phyloP scores from a whole-genome alignment of 1,140 invertebrate genomes.

The Psilanteris sp. region DNA sequence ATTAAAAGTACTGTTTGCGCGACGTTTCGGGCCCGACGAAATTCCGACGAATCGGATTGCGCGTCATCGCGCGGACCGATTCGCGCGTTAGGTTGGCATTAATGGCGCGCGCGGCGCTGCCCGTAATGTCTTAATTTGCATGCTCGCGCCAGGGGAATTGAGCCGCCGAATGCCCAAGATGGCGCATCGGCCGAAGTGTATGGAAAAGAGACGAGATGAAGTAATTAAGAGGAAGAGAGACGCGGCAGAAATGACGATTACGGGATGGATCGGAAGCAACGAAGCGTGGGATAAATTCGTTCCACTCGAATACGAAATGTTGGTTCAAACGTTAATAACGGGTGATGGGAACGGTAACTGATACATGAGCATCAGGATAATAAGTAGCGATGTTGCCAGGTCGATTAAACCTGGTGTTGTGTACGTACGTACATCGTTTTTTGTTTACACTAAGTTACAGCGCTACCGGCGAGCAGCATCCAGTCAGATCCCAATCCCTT shows the following conservation, averaged over 20 bases:
- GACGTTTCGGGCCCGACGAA: no score
- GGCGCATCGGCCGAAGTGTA: constrained; percentile 6
- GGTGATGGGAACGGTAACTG: constrained; percentile 37
- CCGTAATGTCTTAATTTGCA: constrained; percentile 67
- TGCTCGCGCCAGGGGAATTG: constrained; percentile 31
- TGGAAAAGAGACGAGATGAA: constrained; percentile 25
- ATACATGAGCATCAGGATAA: constrained; percentile 61
- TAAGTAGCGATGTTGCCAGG: constrained; percentile 71
- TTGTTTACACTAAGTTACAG: constrained; percentile 70
- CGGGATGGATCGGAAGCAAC: constrained; percentile 39
- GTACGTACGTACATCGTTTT: constrained; percentile 62
- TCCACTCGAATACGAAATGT: constrained; percentile 30
- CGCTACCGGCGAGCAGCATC: constrained; percentile 69
- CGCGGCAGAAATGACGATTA: not conserved
- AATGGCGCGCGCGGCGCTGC: constrained; percentile 23
- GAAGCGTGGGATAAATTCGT: constrained; percentile 53
- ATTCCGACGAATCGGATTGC: no score
- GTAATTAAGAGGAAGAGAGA: constrained; percentile 20
- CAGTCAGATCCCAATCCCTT: constrained; percentile 58
- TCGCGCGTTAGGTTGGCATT: constrained; percentile 27
- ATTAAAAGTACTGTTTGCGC: constrained; percentile 10
- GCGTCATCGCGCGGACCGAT: no score
- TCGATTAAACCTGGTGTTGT: constrained; percentile 38
- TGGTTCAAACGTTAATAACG: constrained; percentile 27
- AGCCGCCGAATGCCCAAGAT: constrained; percentile 15